Evolutionary conservation across 2,888 invertebrate species (phyloP), one percentile per base, ranked within the genome.

Genomic region (Dryobota labecula): DNA sequence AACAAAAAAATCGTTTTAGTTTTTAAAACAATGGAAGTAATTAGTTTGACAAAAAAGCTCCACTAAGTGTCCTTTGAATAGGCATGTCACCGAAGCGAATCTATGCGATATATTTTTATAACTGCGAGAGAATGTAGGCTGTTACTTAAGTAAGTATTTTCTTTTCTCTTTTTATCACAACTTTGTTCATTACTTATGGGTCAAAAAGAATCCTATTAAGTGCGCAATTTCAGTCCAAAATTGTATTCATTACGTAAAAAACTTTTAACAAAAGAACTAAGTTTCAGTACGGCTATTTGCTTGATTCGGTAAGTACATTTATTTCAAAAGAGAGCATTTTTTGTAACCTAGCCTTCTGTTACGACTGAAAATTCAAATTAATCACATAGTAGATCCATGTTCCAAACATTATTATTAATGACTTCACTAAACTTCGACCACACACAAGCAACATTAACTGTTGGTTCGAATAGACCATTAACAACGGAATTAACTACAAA

Each of bases 21-120:
- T 82, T 67, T 76, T 83, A 79, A 87, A 88, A 89, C 90, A 89
- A 89, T 90, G 77, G 85, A 73, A 56, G 69, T 82, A 81, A 80
- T 82, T 84, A 83, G 78, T 78, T 79, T 33, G 65, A 73, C 77
- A 83, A 83, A 61, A 82, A 81, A 58, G 43, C 36, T 71, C 38
- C 65, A 51, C 72, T 56, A 82, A 75, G 83, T 82, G 82, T 82
- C 64, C 80, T 79, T 72, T 82, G 53, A 74, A 71, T 41, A 30
- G 33, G 36, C 70, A 67, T 79, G 54, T 60, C 64, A 69, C 68
- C 68, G 36, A 64, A 63, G 54, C 60, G 53, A 70, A 71, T 60
- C 51, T 45, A 56, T 24, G 53, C 53, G 47, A 71, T 67, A 67
- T 72, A 57, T 70, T 67, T 63, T 56, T 62, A 63, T 68, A 70